Conservation (phyloP, 2,113 vertebrate genomes). For the Pardalotus punctatus region DNA sequence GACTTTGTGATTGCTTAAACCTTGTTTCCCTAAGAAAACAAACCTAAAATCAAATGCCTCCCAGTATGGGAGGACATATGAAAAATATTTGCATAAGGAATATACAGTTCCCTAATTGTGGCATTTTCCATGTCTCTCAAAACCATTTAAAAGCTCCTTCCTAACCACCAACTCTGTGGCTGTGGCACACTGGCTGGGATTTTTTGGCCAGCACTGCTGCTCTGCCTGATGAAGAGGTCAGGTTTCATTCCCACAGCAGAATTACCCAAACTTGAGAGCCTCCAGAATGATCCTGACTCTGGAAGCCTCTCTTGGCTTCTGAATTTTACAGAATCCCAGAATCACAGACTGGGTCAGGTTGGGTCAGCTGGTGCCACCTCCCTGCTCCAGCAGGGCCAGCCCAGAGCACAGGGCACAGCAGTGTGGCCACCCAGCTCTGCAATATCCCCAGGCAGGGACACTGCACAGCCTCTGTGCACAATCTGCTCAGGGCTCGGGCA, state of each 20-base stretch:
- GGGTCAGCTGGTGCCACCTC: neutral
- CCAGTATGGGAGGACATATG: neutral
- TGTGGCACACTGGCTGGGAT: neutral
- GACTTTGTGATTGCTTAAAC: neutral
- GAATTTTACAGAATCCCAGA: neutral
- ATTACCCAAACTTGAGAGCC: neutral
- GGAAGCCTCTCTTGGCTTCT: neutral
- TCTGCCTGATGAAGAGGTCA: neutral
- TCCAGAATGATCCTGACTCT: neutral
- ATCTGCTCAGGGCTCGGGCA: neutral
- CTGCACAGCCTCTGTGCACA: neutral
- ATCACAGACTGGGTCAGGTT: accelerated
- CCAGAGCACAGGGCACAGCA: neutral
- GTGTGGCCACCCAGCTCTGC: neutral
- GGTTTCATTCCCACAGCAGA: neutral
- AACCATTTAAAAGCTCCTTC: neutral
- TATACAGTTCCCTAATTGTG: neutral
- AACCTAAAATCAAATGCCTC: neutral
- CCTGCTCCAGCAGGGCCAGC: neutral
- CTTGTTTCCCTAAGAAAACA: neutral
- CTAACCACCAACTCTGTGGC: neutral
- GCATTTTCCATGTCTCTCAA: neutral
- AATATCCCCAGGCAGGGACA: neutral
- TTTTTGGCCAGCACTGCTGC: neutral
- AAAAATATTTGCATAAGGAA: conserved; percentile 9